Conservation (phyloP, 2,888 invertebrate genomes). For the Nasonovia ribisnigri region DNA sequence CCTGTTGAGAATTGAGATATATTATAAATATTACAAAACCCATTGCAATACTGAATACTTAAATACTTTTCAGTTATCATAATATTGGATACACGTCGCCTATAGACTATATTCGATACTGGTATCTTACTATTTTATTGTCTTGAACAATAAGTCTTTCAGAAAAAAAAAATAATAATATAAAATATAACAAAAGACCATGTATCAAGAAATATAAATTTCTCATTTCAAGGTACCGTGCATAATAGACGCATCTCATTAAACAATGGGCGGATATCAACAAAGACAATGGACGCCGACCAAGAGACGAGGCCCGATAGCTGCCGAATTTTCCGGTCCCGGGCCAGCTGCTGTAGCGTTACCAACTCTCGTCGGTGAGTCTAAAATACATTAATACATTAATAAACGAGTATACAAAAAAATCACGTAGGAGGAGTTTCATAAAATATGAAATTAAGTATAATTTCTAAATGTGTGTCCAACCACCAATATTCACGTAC, state of each 20-base stretch:
- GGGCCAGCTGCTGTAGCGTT: constrained; percentile 89
- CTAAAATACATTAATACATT: background rate
- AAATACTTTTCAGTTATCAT: background rate
- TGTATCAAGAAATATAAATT: background rate
- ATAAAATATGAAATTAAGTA: too few species aligned
- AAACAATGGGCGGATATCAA: constrained; percentile 78
- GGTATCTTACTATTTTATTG: background rate
- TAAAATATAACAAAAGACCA: background rate
- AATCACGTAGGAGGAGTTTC: background rate
- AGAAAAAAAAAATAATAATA: background rate
- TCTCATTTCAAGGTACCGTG: constrained; percentile 25
- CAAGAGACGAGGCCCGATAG: constrained; percentile 87
- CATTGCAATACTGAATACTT: background rate
- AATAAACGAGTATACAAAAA: background rate
- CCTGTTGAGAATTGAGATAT: too few species aligned
- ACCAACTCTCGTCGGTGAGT: constrained; percentile 84
- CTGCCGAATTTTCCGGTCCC: constrained; percentile 87
- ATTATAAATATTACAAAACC: background rate
- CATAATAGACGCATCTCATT: background rate
- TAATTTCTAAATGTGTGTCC: too few species aligned
- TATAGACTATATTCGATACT: background rate
- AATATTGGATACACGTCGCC: background rate
- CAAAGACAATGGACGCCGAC: constrained; percentile 93
- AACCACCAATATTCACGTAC: background rate
- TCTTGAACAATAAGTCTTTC: background rate